Base-by-base conservation (phyloP, 2,888 invertebrate species). In the Orchesellides sinensis region DNA sequence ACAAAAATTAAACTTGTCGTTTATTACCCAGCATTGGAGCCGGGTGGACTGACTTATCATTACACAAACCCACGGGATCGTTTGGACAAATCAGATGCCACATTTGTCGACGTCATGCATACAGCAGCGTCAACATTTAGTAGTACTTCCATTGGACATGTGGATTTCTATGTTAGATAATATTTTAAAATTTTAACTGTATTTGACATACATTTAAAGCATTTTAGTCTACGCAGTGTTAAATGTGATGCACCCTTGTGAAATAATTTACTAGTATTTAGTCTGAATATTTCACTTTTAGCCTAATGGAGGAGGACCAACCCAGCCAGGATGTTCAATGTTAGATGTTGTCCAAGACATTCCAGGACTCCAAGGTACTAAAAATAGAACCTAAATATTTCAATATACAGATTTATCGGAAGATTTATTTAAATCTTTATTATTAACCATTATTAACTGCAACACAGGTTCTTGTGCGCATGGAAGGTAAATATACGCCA, bases 301-400 rank as follows among this genome's bases (percentile, higher is more conserved):
- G 84, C 84, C 84, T 6, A 84, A 84, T 45, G 84, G 84, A 12
- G 84, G 84, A 2, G 84, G 84, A 12, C 84, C 84, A 2, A 77
- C 49, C 14, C 84, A 84, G 23, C 84, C 84, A 1, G 84, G 84
- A 10, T 84, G 84, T 56, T 25, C 68, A 2, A 63, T 80, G 63
- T 29, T 84, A 21, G 75, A 80, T 23, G 69, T 83, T 23, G 66
- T 84, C 8, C 80, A 84, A 23, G 80, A 80, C 32, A 80, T 84
- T 70, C 84, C 84, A 27, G 84, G 84, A 27, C 23, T 80, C 12
- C 75, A 80, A 65, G 84, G 84, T 80, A 40, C 2, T 10, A 14
- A 2, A 40, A 8, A 40, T 8, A 10, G n/a, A 40, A 8, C 40
- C 2, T 14, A 40, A 10, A 40, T 40, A 5, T n/a, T n/a, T n/a